phyloP scores from a whole-genome alignment of 2,888 invertebrate species.

The Lycocerus yunnanus region DNA sequence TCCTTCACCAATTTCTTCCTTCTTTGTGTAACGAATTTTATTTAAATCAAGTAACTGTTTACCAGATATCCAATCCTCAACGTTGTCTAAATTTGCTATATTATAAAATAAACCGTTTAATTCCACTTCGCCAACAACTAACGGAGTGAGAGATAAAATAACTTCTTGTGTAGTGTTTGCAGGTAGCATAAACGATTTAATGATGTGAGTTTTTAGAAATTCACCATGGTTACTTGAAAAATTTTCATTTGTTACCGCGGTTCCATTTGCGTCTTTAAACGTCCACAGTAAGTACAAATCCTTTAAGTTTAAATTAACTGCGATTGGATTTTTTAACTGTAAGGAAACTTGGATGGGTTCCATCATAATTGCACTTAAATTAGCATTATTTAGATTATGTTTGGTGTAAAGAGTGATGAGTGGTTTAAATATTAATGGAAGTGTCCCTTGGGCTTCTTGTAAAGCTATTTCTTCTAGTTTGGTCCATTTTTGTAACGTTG shows the following conservation, averaged over 20 bases:
- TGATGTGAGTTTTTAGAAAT: conserved; percentile 62
- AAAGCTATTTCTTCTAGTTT: conserved; percentile 79
- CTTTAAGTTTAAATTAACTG: conserved; percentile 70
- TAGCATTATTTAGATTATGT: conserved; percentile 65
- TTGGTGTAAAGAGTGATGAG: conserved; percentile 74
- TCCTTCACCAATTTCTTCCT: conserved; percentile 60
- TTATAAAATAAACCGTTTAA: conserved; percentile 69
- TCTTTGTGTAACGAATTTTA: conserved; percentile 61
- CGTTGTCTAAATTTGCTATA: conserved; percentile 43
- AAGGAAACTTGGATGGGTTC: conserved; percentile 83
- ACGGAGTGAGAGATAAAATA: conserved; percentile 73
- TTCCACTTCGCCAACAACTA: conserved; percentile 72
- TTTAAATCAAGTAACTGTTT: conserved; percentile 63
- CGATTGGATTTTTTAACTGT: conserved; percentile 75
- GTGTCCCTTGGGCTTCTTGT: conserved; percentile 68
- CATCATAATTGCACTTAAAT: conserved; percentile 75
- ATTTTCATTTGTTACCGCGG: conserved; percentile 52
- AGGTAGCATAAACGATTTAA: conserved; percentile 62
- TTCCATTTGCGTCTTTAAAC: conserved; percentile 58
- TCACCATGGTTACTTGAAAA: conserved; percentile 49
- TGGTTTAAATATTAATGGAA: conserved; percentile 80
- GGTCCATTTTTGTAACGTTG: conserved; percentile 61
- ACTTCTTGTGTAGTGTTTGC: conserved; percentile 66
- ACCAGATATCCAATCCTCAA: conserved; percentile 58
- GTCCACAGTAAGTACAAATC: conserved; percentile 77